phyloP scores from a whole-genome alignment of 2,888 invertebrate species.

The Chouioia cunea region DNA sequence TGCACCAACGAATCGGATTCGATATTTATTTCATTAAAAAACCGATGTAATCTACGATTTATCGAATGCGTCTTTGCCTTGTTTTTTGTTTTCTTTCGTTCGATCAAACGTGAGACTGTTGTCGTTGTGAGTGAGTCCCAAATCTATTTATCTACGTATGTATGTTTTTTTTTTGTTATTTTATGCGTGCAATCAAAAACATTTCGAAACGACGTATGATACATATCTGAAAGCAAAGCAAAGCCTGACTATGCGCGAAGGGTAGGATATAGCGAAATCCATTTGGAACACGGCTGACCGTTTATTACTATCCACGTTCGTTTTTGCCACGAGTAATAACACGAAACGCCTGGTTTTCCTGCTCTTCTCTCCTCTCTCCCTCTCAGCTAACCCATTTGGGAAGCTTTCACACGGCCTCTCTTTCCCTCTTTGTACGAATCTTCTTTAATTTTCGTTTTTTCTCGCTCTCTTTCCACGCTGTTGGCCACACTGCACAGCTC shows the following conservation, averaged over 20 bases:
- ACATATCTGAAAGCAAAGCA: too few species aligned
- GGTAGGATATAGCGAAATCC: slow-evolving; percentile 14
- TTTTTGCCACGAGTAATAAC: slow-evolving; percentile 34
- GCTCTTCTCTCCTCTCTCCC: neutral
- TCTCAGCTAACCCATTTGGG: neutral
- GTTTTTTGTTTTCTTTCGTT: too few species aligned
- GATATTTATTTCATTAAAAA: slow-evolving; percentile 38
- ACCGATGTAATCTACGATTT: slow-evolving; percentile 28
- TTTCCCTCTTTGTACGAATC: too few species aligned
- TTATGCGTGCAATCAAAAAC: too few species aligned
- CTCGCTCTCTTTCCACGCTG: neutral
- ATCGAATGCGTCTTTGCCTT: neutral
- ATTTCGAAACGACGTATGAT: too few species aligned
- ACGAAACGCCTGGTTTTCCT: neutral
- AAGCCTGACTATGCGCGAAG: neutral
- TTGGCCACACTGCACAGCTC: neutral
- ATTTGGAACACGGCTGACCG: slow-evolving; percentile 10
- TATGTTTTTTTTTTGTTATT: too few species aligned
- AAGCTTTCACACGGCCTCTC: slow-evolving; percentile 5
- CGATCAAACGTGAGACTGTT: too few species aligned
- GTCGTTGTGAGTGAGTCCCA: too few species aligned
- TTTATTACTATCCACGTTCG: slow-evolving; percentile 26
- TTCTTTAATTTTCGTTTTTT: too few species aligned
- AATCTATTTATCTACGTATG: too few species aligned
- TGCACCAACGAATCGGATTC: slow-evolving; percentile 27